A percentile compares a stretch with the other conserved stretches of the same genome.
Conservation (phyloP, 2,888 invertebrate species). For the Callosobruchus maculatus region DNA sequence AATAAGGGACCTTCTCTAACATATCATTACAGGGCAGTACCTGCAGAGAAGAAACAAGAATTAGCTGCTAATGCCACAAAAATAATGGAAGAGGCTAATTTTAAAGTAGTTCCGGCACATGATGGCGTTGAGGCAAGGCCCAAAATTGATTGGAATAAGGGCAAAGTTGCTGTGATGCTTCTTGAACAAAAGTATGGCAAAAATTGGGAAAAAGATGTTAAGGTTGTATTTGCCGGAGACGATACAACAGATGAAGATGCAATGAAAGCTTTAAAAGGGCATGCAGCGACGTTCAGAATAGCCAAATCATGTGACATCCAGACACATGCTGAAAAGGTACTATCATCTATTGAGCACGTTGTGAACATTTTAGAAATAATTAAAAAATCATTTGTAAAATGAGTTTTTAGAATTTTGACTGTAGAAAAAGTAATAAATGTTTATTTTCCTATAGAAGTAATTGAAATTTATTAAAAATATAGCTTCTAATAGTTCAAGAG, state of each 20-base stretch:
- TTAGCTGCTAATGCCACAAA: slow-evolving; percentile 67
- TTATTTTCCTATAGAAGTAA: too few species aligned
- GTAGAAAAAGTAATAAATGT: neutral
- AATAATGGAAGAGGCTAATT: slow-evolving; percentile 71
- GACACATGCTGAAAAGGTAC: slow-evolving; percentile 27
- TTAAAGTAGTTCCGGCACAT: slow-evolving; percentile 74
- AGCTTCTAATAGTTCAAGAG: too few species aligned
- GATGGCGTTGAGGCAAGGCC: slow-evolving; percentile 86
- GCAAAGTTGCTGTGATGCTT: slow-evolving; percentile 83
- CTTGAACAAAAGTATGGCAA: slow-evolving; percentile 82
- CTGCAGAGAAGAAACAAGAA: slow-evolving; percentile 56
- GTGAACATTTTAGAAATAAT: slow-evolving; percentile 25
- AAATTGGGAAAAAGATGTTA: slow-evolving; percentile 84
- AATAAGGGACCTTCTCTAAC: slow-evolving; percentile 82
- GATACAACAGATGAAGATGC: slow-evolving; percentile 88
- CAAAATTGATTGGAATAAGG: slow-evolving; percentile 88
- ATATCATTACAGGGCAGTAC: slow-evolving; percentile 82
- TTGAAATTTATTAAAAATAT: too few species aligned
- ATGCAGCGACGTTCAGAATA: slow-evolving; percentile 90
- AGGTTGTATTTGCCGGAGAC: slow-evolving; percentile 85
- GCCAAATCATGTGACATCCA: slow-evolving; percentile 43
- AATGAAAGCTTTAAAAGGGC: slow-evolving; percentile 85
- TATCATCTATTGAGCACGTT: slow-evolving; percentile 25
- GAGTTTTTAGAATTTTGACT: neutral
- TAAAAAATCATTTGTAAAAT: slow-evolving; percentile 19